These are phyloP conservation scores for Polylopha cassiicola DNA, from an alignment of 2,888 invertebrate species.

Conservation along the genomic window DNA sequence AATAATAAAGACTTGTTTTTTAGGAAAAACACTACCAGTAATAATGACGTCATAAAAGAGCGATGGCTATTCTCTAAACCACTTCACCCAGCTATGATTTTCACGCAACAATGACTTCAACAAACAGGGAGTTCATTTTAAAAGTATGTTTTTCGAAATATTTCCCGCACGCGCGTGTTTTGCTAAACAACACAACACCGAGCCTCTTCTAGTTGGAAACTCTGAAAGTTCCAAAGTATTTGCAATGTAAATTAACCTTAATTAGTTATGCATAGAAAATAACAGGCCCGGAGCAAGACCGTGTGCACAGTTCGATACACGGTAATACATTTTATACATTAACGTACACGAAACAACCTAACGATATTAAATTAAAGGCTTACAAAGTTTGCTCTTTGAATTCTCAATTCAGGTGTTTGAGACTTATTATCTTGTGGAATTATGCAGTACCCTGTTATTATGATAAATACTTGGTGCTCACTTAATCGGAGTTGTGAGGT, in stretches of 20 bases:
- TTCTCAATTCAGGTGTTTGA: conserved; percentile 7
- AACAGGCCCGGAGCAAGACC: conserved; percentile 34
- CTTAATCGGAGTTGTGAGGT: too few species aligned
- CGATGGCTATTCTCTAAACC: too few species aligned
- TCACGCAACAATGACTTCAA: too few species aligned
- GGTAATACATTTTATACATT: conserved; percentile 20
- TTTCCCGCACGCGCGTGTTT: neutral
- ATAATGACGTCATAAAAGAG: too few species aligned
- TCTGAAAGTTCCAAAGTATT: conserved; percentile 39
- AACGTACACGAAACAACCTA: conserved; percentile 8
- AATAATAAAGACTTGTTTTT: too few species aligned
- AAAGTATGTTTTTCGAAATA: neutral
- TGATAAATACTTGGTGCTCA: too few species aligned
- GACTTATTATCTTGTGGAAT: too few species aligned
- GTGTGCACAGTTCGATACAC: conserved; percentile 32
- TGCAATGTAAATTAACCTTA: conserved; percentile 59
- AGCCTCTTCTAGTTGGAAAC: conserved; percentile 31
- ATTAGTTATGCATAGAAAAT: conserved; percentile 65
- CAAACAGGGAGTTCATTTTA: too few species aligned
- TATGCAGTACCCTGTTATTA: too few species aligned
- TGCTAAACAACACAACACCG: neutral
- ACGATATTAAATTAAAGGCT: conserved; percentile 12
- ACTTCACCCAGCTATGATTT: too few species aligned
- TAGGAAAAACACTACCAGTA: too few species aligned
- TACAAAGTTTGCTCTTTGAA: too few species aligned